Evolutionary conservation across 30 jellyfish, hydroid and myxozoan genomes (phyloP).

Genomic region (Hydractinia symbiolongicarpus): DNA sequence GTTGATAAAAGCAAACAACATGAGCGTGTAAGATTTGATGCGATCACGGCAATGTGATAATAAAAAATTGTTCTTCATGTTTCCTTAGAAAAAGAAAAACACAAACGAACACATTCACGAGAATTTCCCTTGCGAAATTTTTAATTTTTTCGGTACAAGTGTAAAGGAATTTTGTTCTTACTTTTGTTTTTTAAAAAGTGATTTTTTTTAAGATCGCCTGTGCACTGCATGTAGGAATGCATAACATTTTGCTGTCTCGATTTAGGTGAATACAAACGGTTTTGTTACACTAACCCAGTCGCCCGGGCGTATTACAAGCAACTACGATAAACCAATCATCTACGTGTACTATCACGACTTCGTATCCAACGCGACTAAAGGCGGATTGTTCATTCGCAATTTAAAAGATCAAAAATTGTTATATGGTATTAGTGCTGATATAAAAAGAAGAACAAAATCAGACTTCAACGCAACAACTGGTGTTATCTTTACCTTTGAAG

Average conservation of each 20-base stretch:
- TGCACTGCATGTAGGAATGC: background rate
- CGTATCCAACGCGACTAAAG: background rate
- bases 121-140: too few species aligned
- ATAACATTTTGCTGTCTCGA: too few species aligned
- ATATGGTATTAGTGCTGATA: background rate
- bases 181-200: too few species aligned
- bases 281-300: background rate
- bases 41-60: too few species aligned
- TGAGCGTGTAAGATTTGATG: too few species aligned
- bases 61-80: too few species aligned
- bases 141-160: too few species aligned
- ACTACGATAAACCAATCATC: background rate
- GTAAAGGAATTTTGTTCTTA: too few species aligned
- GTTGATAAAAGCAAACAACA: too few species aligned
- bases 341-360: background rate
- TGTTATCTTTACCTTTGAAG: background rate
- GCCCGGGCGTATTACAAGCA: background rate
- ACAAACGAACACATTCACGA: too few species aligned
- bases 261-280: constrained; percentile 11
- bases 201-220: too few species aligned
- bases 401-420: background rate
- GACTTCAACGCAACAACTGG: background rate
- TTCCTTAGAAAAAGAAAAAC: too few species aligned
- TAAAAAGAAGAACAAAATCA: background rate
- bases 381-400: constrained; percentile 3